phyloP scores from a whole-genome alignment of 2,113 vertebrate genomes.

The Leptobrachium ailaonicum region DNA sequence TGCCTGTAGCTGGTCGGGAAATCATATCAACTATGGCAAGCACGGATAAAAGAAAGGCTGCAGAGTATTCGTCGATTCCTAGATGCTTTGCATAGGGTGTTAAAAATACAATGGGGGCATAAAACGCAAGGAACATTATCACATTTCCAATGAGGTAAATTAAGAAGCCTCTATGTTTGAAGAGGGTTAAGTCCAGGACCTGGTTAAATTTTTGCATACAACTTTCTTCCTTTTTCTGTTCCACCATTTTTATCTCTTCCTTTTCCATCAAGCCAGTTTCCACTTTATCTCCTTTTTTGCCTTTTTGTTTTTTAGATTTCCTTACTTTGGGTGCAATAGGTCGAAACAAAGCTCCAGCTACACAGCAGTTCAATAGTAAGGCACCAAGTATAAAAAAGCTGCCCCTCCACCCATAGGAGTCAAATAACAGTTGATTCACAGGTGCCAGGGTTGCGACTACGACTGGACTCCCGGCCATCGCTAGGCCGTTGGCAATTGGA shows the following conservation, averaged over 20 bases:
- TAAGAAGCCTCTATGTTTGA: slow-evolving; percentile 76
- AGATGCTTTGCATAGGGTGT: slow-evolving; percentile 70
- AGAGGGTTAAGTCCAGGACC: slow-evolving; percentile 74
- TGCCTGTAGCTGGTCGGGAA: slow-evolving; percentile 68
- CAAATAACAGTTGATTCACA: slow-evolving; percentile 73
- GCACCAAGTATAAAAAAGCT: slow-evolving; percentile 79
- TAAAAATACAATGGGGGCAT: slow-evolving; percentile 79
- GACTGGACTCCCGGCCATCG: slow-evolving; percentile 79
- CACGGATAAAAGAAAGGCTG: slow-evolving; percentile 74
- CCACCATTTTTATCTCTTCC: accelerated
- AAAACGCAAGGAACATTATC: slow-evolving; percentile 77
- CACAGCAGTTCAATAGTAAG: slow-evolving; percentile 76
- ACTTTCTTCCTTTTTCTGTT: slow-evolving; percentile 46
- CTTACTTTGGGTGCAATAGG: slow-evolving; percentile 56
- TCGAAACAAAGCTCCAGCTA: slow-evolving; percentile 80
- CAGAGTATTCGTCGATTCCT: slow-evolving; percentile 71
- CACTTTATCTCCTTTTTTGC: slow-evolving; percentile 27
- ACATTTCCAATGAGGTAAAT: slow-evolving; percentile 78
- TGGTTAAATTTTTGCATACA: slow-evolving; percentile 62
- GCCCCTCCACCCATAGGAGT: slow-evolving; percentile 77
- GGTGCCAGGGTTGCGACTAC: slow-evolving; percentile 75
- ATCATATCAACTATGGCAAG: slow-evolving; percentile 77
- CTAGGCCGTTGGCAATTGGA: slow-evolving; percentile 74
- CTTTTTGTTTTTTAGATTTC: not conserved
- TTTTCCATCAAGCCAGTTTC: slow-evolving; percentile 23